Base-by-base conservation (phyloP, 2,113 vertebrate genomes). In the Ameiurus melas region DNA sequence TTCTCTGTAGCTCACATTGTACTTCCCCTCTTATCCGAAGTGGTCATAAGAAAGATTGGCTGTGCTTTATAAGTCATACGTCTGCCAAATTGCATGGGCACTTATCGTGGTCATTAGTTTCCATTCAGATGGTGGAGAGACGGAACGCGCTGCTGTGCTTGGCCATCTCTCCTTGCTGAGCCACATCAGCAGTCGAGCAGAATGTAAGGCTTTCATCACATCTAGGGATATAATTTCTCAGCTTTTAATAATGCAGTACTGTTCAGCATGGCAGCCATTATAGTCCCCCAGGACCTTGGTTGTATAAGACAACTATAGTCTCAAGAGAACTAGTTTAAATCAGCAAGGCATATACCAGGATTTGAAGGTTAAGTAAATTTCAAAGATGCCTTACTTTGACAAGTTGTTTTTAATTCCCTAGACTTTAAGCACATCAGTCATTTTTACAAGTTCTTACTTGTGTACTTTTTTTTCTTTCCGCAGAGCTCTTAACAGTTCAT, bases 181-280 rank as follows among this genome's bases (percentile, higher is more conserved):
- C 88, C 51, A 82, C 82, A 68, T 85, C 88, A 86, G 86, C 89
- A 85, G 85, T 86, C 85, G 62, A 81, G 86, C 58, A 84, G 85
- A 89, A 90, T 85, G 78, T 87, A 89, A 88, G 87, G 86, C 85
- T 86, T 87, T 91, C 88, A 88, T 86, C 88, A 85, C 88, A 91
- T 80, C 87, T 78, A 81, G 87, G 89, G 85, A 90, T 85, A 90
- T 87, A 88, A 90, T 89, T 89, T 89, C 88, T 87, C 82, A 60
- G 81, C 58, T 86, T 89, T 91, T 90, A 92, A 91, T 92, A 91
- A 92, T 91, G 85, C 88, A 92, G 91, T 89, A 90, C 88, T 85
- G 88, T 92, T 91, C 89, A 85, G 75, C 57, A 82, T 89, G 89
- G 85, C 64, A 82, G 83, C 89, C 87, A 91, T 90, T 90, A 88